Base-by-base conservation (phyloP, 1,140 invertebrate genomes). In the Drosophila ambigua region DNA sequence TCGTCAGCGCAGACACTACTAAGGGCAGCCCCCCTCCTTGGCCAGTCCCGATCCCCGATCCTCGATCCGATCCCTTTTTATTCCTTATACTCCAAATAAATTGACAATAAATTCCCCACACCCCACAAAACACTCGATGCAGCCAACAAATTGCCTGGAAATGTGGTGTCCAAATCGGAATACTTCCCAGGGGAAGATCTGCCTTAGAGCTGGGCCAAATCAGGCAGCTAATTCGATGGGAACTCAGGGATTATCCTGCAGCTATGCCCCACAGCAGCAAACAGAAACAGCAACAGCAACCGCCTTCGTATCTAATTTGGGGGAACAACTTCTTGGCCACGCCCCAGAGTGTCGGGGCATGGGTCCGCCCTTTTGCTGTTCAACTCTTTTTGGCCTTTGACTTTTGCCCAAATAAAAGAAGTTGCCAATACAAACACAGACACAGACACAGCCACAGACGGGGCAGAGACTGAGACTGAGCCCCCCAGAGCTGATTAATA, bases 1-100 rank as follows among this genome's bases (percentile, higher is more conserved):
- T 54, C 83, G 83, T 16, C 84, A 88, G 43, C 84, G 83, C 41
- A 79, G 83, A 41, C 72, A 88, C 39, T 88, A 77, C 45, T 88
- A 71, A 41, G 7, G 8, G 16, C 8, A 15, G 20, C 20, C 7
- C 11, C 20, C 20, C 20, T 20, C 2, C 2, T n/a, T n/a, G n/a
- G 20, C 20, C 20, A 20, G 2, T 20, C 20, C 20, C 20, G 11
- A 39, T 39, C 35, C 35, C 5, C 2, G 11, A 39, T 5, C 35
- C 26, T 6, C 35, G 35, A 39, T 13, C 11, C 31, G 8, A 9
- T 9, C 9, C 35, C 11, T 13, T 39, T 39, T 13, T 39, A 11
- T 11, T 11, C 35, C 13, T 9, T 39, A 13, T 4, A 39, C 11
- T 39, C 35, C 35, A 39, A 13, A 39, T 13, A 39, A 39, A 39